Evolutionary conservation across 2,113 vertebrate genomes (phyloP), one percentile per base, ranked within the genome.

Genomic region (Psilopsiagon aurifrons): DNA sequence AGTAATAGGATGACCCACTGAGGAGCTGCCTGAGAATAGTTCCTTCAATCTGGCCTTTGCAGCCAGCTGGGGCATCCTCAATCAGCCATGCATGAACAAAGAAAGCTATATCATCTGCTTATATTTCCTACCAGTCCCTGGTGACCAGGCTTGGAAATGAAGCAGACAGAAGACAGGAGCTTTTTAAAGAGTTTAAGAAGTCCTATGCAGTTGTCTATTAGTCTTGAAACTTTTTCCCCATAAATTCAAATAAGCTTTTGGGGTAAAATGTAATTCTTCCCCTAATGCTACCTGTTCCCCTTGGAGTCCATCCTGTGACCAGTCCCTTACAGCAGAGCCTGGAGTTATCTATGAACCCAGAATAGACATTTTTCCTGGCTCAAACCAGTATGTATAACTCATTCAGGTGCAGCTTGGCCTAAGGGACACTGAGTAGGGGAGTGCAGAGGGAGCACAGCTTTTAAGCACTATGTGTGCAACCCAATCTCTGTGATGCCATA

Each of bases 141-240:
- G 39, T 44, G 75, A n/a, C 25, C 52, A 55, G 46, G 27, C 25
- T 27, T 68, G 67, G 33, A 88, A 87, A 79, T 7, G 2, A 52
- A 92, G n/a, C 52, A 66, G 5, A 16, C 47, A 59, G 57, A 41
- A 94, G 70, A 64, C 17, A 62, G 46, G 25, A 92, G 57, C 27
- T 92, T 75, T 80, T 27, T 4, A 31, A 90, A 68, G 39, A 47
- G 12, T 64, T 87, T 51, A 33, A 82, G 52, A 39, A 54, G 20
- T 47, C 8, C 23, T 43, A 1, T 8, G 24, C 13, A 51, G 44
- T 31, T 82, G 24, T 41, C 17, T 78, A 76, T 91, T 23, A 52
- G 22, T 66, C 55, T 47, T n/a, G 19, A 19, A 0, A 5, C 12
- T 15, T 20, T 19, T 23, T 0, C 4, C 25, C 33, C 10, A 20